Percentiles rank a stretch among this genome's conserved stretches.
phyloP scores from a whole-genome alignment of 2,113 vertebrate genomes.

The Hippocampus mohnikei region DNA sequence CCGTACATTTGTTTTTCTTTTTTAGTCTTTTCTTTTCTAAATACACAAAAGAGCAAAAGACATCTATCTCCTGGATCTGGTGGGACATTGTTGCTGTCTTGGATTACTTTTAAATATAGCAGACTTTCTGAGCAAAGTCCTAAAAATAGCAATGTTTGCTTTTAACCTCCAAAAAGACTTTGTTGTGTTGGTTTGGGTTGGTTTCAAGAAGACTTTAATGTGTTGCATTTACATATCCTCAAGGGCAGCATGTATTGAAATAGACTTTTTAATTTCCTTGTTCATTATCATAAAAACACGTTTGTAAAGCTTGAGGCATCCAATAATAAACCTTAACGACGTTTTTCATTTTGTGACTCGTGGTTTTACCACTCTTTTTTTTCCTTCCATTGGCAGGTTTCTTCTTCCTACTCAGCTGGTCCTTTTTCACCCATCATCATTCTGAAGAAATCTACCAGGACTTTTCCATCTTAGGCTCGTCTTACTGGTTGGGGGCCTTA shows the following conservation, averaged over 20 bases:
- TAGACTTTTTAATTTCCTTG: constrained; percentile 30
- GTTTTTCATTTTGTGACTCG: constrained; percentile 24
- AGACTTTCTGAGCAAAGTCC: not conserved
- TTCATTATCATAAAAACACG: constrained; percentile 52
- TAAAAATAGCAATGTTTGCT: constrained; percentile 8
- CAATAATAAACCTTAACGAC: constrained; percentile 46
- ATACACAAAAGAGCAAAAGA: not conserved
- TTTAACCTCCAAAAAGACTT: constrained; percentile 33
- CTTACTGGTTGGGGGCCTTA: constrained; percentile 66
- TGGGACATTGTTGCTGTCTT: not conserved
- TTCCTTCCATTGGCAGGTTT: constrained; percentile 62
- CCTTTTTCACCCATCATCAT: constrained; percentile 72
- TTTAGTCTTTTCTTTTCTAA: not conserved
- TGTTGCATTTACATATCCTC: constrained; percentile 35
- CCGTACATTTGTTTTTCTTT: no score
- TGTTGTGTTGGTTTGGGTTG: constrained; percentile 36
- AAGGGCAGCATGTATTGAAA: constrained; percentile 32
- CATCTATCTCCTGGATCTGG: not conserved
- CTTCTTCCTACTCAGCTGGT: constrained; percentile 76
- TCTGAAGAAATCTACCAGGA: constrained; percentile 59
- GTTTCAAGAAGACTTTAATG: constrained; percentile 24
- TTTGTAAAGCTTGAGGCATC: constrained; percentile 35
- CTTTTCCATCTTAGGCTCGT: constrained; percentile 59
- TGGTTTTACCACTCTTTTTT: constrained; percentile 15
- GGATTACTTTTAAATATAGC: constrained; percentile 11